phyloP scores from a whole-genome alignment of 2,113 vertebrate species.

The Dromas ardeola region DNA sequence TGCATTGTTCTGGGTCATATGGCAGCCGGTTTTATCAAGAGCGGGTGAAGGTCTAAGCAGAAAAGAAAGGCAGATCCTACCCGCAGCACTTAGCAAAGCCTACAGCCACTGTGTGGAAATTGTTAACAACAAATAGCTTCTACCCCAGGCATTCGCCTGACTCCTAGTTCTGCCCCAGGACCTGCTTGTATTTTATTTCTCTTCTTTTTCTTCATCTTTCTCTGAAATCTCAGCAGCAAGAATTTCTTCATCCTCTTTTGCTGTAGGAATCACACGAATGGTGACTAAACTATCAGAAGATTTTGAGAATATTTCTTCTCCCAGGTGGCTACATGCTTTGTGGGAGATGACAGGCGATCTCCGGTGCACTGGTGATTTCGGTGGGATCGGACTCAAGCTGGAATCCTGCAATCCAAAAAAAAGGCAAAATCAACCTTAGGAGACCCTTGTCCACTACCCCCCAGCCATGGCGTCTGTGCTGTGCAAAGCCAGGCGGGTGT shows the following conservation, averaged over 20 bases:
- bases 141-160: background rate
- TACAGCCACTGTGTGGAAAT: background rate
- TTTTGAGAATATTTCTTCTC: slow-evolving; percentile 49
- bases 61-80: background rate
- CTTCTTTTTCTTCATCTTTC: background rate
- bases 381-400: slow-evolving; percentile 40
- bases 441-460: background rate
- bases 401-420: slow-evolving; percentile 53
- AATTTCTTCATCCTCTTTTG: slow-evolving; percentile 72
- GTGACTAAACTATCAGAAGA: slow-evolving; percentile 70
- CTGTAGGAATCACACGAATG: slow-evolving; percentile 71
- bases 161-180: background rate
- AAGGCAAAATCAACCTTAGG: background rate
- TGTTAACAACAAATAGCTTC: background rate
- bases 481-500: background rate
- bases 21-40: background rate
- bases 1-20: background rate
- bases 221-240: slow-evolving; percentile 74
- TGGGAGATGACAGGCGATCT: slow-evolving; percentile 49
- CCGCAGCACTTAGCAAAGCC: background rate
- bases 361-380: slow-evolving; percentile 68
- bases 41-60: background rate
- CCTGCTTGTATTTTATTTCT: background rate
- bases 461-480: rapidly evolving
- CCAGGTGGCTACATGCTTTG: background rate